Conservation (phyloP, 1,140 invertebrate species). For the Anadara kagoshimensis region DNA sequence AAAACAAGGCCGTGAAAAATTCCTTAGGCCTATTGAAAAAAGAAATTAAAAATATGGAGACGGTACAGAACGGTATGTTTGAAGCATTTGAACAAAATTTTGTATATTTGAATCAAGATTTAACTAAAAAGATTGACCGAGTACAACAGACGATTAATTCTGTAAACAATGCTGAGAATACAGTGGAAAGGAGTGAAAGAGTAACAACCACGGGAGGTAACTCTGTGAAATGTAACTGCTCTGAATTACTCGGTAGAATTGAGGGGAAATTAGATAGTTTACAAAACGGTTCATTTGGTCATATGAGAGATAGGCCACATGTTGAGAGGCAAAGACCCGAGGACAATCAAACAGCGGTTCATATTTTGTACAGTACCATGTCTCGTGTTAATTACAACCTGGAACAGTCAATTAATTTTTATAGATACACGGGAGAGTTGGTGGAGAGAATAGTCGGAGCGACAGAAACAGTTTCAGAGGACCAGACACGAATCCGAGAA, state of each 20-base stretch:
- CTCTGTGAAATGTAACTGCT: neutral
- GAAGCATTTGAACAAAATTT: conserved; percentile 42
- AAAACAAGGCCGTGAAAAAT: conserved; percentile 28
- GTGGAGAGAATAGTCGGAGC: conserved; percentile 49
- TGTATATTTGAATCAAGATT: conserved; percentile 33
- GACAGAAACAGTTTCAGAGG: conserved; percentile 47
- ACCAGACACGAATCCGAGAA: conserved; percentile 35
- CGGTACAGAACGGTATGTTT: conserved; percentile 31
- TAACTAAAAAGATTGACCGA: conserved; percentile 27
- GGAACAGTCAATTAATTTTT: conserved; percentile 41
- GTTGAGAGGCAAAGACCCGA: neutral
- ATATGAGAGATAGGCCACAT: neutral
- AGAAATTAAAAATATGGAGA: conserved; percentile 37
- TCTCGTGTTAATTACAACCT: conserved; percentile 43
- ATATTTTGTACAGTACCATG: conserved; percentile 30
- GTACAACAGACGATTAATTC: neutral
- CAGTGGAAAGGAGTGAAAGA: neutral
- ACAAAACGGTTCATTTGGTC: neutral
- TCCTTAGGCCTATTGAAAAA: conserved; percentile 23
- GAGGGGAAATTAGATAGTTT: conserved; percentile 29
- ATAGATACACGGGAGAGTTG: conserved; percentile 44
- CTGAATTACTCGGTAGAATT: conserved; percentile 5
- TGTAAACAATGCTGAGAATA: neutral
- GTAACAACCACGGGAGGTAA: neutral
- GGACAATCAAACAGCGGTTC: conserved; percentile 4